Base-by-base conservation (phyloP, 2,888 invertebrate genomes). In the Brachyptera putata region DNA sequence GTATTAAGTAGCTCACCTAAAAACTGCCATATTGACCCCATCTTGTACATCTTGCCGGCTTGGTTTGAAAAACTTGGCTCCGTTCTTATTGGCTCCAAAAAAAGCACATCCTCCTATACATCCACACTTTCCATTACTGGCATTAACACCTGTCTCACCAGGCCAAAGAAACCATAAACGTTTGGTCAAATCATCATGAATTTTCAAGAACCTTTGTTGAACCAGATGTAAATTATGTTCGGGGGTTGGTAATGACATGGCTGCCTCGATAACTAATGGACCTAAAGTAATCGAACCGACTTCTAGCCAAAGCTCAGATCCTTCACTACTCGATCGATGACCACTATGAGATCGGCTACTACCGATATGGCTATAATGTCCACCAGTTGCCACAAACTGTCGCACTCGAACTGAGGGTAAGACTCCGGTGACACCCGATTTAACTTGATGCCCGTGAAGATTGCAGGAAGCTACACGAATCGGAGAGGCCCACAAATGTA, bases 151-250 rank as follows among this genome's bases (percentile, higher is more conserved):
- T 48, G 75, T 74, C 67, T 87, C 86, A 16, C 79, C 79, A 0
- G 90, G 86, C 97, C 97, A 98, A 24, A 99, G 75, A 72, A 99
- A 98, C 93, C 95, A 95, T 34, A 99, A 77, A 60, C 95, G 83
- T 71, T 91, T 91, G 0, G 86, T 85, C 67, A 86, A 84, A 21
- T 86, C 86, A 75, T 99, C 98, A 68, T 92, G 91, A 50, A 85
- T 81, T 70, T 85, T 87, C 43, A 93, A 73, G 72, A 90, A 87
- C 66, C 78, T 80, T 69, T 91, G 91, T 72, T 93, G 92, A 13
- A 87, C 84, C 21, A 85, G 73, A 72, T 91, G 88, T 58, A 89
- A 73, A 71, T 88, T 86, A 69, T 86, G 86, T 62, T 90, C 89
- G 30, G 87, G 84, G 71, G 85, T 83, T 25, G 89, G 86, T 67